phyloP scores from a whole-genome alignment of 2,113 vertebrate genomes.

The Meleagris gallopavo region DNA sequence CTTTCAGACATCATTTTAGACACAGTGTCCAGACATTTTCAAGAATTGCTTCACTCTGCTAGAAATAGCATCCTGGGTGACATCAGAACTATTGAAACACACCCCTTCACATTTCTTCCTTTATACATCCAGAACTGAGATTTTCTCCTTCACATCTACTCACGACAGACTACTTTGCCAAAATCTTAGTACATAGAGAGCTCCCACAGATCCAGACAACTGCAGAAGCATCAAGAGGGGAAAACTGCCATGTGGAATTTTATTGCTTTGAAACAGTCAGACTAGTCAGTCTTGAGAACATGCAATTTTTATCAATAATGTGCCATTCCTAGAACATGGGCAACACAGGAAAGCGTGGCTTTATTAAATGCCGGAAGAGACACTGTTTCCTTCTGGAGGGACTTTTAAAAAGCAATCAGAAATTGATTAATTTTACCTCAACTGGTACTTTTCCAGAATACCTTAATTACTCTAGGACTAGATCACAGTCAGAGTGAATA shows the following conservation, averaged over 20 bases:
- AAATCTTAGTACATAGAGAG: background rate
- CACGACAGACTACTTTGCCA: background rate
- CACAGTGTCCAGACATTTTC: background rate
- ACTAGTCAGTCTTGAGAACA: constrained; percentile 21
- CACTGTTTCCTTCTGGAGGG: background rate
- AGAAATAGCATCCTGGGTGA: background rate
- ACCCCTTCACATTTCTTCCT: accelerated
- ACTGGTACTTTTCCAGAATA: background rate
- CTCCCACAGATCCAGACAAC: background rate
- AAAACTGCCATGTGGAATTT: background rate
- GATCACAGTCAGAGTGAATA: background rate
- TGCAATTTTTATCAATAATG: background rate
- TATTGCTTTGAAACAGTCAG: background rate
- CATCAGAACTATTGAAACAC: background rate
- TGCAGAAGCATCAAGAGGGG: background rate
- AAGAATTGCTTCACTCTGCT: background rate
- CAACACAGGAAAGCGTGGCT: background rate
- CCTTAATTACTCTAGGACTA: background rate
- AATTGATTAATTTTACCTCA: background rate
- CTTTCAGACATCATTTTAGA: background rate
- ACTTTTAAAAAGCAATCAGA: background rate
- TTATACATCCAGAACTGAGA: accelerated
- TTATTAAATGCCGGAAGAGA: background rate
- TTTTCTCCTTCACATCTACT: background rate
- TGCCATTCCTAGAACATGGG: background rate